A percentile compares a stretch with the other conserved stretches of the same genome.
Evolutionary conservation across 2,113 vertebrate species (phyloP).

Genomic region (Motacilla alba): DNA sequence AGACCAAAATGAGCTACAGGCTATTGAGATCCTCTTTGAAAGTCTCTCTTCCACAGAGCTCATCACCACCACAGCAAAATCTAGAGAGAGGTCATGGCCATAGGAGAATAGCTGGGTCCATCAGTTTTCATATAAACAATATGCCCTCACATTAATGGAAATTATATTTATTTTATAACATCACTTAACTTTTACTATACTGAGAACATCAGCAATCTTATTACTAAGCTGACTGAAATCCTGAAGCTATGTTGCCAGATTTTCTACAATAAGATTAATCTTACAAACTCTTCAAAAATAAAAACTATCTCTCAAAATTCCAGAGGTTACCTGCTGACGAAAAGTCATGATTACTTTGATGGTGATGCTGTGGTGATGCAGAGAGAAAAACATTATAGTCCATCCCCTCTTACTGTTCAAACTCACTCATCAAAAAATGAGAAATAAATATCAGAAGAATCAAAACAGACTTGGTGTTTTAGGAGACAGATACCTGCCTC

Average conservation of each 20-base stretch:
- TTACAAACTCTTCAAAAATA: neutral
- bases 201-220: neutral
- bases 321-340: neutral
- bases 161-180: neutral
- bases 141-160: neutral
- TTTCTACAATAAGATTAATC: neutral
- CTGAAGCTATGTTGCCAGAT: neutral
- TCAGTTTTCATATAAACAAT: neutral
- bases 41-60: neutral
- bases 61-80: neutral
- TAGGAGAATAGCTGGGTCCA: neutral
- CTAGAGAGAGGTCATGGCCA: neutral
- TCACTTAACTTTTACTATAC: neutral
- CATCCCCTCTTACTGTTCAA: neutral
- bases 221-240: neutral
- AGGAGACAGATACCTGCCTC: neutral
- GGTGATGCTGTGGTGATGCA: neutral
- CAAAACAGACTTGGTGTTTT: neutral
- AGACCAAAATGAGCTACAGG: neutral
- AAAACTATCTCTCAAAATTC: neutral
- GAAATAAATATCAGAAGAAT: neutral
- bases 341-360: neutral
- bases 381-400: neutral
- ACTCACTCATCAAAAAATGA: neutral
- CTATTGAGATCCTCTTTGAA: neutral